A percentile compares a stretch with the other conserved stretches of the same genome.
These are phyloP conservation scores for Bombus sibiricus DNA, from an alignment of 1,140 invertebrate species.

Conservation along the genomic window DNA sequence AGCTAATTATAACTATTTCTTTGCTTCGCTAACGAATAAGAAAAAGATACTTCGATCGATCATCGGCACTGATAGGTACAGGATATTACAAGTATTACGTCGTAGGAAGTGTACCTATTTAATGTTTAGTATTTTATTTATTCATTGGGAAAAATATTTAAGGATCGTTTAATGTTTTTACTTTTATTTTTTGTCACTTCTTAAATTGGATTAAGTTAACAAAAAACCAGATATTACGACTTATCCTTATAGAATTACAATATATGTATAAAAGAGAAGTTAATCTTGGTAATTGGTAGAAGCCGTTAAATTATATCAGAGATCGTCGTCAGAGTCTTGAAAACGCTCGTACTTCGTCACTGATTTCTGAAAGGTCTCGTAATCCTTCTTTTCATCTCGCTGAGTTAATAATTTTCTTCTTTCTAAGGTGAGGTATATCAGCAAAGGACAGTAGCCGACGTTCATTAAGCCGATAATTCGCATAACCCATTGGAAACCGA, in stretches of 20 bases:
- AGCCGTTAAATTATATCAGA: constrained; percentile 52
- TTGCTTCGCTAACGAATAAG: too few species aligned
- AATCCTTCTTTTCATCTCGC: constrained; percentile 68
- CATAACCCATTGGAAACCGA: constrained; percentile 90
- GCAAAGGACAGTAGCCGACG: constrained; percentile 86
- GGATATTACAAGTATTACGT: too few species aligned
- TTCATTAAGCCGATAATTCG: constrained; percentile 87
- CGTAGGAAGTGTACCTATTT: too few species aligned
- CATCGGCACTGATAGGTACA: too few species aligned
- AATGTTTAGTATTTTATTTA: not conserved
- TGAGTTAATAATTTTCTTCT: constrained; percentile 56
- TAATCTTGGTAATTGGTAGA: not conserved
- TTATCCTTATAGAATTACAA: not conserved
- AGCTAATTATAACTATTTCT: too few species aligned
- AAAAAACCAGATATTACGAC: too few species aligned
- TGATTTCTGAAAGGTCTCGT: constrained; percentile 69
- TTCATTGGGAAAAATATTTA: not conserved
- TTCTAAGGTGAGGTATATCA: constrained; percentile 77
- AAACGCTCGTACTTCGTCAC: constrained; percentile 72
- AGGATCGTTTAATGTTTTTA: not conserved
- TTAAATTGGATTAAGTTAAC: not conserved
- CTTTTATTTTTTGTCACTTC: too few species aligned
- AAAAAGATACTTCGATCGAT: too few species aligned
- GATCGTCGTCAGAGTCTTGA: constrained; percentile 76
- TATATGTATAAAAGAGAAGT: constrained; percentile 5